Evolutionary conservation across 2,113 vertebrate genomes (phyloP).

Genomic region (Oriolus oriolus): DNA sequence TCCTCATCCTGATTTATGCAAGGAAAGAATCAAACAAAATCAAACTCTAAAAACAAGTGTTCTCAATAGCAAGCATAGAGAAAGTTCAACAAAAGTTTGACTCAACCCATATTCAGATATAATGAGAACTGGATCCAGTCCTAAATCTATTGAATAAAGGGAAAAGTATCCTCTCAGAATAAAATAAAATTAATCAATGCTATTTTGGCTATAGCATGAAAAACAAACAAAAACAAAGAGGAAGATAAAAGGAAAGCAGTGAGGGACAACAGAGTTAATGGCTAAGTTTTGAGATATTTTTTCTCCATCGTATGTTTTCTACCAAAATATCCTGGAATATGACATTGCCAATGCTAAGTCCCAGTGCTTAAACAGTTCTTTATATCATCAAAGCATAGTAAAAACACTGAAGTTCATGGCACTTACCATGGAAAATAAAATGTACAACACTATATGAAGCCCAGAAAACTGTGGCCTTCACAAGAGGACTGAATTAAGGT

Average conservation of each 20-base stretch:
- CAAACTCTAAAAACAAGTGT: not conserved
- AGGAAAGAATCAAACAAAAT: not conserved
- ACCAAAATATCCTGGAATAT: constrained; percentile 6
- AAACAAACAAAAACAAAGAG: not conserved
- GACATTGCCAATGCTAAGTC: not conserved
- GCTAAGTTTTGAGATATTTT: constrained; percentile 8
- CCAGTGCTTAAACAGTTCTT: not conserved
- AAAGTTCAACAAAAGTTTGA: constrained; percentile 45
- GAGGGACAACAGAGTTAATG: constrained; percentile 1
- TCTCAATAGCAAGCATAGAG: not conserved
- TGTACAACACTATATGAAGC: not conserved
- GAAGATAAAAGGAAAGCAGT: not conserved
- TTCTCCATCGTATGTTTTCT: not conserved
- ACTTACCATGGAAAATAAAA: not conserved
- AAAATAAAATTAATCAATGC: constrained; percentile 32
- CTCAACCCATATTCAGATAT: not conserved
- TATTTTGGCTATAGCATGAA: constrained; percentile 19
- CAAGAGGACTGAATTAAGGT: not conserved
- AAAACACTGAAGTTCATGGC: not conserved
- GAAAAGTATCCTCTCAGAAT: constrained; percentile 6
- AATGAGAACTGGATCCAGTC: not conserved
- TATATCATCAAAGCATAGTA: not conserved
- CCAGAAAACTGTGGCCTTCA: not conserved
- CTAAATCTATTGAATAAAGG: constrained; percentile 20
- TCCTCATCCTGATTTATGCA: not conserved